Conservation (phyloP, 2,113 vertebrate species). For the Scartelaos histophorus region DNA sequence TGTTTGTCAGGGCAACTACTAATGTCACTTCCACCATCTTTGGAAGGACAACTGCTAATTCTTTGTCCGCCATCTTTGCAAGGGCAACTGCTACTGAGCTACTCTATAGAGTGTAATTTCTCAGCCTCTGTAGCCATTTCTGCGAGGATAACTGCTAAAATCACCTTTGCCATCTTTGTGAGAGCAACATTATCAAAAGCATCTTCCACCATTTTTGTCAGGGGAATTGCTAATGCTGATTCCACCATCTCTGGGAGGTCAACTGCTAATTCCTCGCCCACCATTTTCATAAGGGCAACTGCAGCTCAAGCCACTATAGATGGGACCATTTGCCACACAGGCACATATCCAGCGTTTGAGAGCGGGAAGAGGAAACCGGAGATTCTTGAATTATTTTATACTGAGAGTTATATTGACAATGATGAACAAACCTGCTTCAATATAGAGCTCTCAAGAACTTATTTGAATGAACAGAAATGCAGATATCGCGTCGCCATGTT, state of each 20-base stretch:
- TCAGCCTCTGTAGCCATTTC: no score
- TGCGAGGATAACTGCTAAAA: no score
- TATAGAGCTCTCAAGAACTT: no score
- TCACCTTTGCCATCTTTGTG: background rate
- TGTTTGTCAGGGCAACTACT: no score
- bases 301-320: slow-evolving; percentile 26
- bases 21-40: no score
- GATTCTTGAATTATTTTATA: background rate
- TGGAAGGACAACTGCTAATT: no score
- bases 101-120: no score
- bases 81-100: no score
- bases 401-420: background rate
- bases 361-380: background rate
- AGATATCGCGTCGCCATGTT: background rate
- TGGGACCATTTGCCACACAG: slow-evolving; percentile 13
- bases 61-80: no score
- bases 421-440: background rate
- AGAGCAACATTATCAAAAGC: background rate
- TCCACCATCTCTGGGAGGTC: slow-evolving; percentile 13
- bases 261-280: background rate
- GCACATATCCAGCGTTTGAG: slow-evolving; percentile 30
- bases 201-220: slow-evolving; percentile 12
- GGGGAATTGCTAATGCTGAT: background rate
- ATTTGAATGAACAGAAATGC: background rate
- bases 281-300: slow-evolving; percentile 14